phyloP scores from a whole-genome alignment of 2,888 invertebrate genomes.

The Auanema sp. region DNA sequence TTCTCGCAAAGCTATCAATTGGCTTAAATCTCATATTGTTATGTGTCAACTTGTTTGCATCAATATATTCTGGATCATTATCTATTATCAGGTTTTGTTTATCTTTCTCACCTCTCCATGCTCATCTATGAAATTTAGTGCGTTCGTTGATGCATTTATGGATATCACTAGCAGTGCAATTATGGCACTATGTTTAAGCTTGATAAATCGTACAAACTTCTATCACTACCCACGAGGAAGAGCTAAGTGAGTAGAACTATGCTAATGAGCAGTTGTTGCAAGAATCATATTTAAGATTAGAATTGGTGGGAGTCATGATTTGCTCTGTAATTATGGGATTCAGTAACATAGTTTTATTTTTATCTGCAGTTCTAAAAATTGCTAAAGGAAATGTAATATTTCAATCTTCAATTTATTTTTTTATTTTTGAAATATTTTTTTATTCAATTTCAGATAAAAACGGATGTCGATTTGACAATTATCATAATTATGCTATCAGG shows the following conservation, averaged over 20 bases:
- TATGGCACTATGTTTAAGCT: constrained; percentile 52
- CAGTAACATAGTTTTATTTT: constrained; percentile 64
- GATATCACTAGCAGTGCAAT: constrained; percentile 67
- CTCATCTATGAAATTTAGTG: constrained; percentile 55
- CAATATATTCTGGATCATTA: constrained; percentile 67
- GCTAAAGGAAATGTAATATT: constrained; percentile 22
- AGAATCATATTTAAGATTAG: constrained; percentile 57
- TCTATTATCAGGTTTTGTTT: constrained; percentile 66
- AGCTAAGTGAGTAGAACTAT: constrained; percentile 22
- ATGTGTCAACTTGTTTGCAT: constrained; percentile 63
- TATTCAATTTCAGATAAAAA: constrained; percentile 57
- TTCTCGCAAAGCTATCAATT: constrained; percentile 48
- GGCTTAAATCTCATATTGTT: constrained; percentile 54
- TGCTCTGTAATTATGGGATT: constrained; percentile 67
- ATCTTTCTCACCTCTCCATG: no score
- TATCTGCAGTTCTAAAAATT: constrained; percentile 64
- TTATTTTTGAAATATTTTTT: constrained; percentile 29
- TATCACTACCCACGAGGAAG: constrained; percentile 60
- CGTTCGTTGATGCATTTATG: constrained; percentile 68
- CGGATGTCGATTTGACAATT: constrained; percentile 53
- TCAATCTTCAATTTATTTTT: constrained; percentile 30
- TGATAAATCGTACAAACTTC: constrained; percentile 55
- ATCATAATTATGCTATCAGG: constrained; percentile 53
- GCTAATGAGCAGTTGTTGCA: no score
- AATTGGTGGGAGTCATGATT: constrained; percentile 67